Evolutionary conservation across 1,140 invertebrate species (phyloP).

Genomic region (Eubasilissa regina): DNA sequence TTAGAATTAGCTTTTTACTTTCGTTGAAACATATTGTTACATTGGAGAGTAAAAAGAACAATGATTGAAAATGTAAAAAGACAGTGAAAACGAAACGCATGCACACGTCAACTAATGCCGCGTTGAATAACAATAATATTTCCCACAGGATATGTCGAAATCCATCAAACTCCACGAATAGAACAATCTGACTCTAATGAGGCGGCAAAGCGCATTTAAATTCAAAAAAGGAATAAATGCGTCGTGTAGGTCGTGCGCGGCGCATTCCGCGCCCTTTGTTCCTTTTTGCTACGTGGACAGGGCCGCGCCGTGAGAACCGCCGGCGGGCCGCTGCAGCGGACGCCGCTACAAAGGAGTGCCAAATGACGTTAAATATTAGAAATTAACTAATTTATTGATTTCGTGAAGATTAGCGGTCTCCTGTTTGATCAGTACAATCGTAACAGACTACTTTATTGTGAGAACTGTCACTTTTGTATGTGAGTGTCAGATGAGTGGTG

Average conservation of each 20-base stretch:
- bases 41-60: no score
- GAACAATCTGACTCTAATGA: slow-evolving; percentile 20
- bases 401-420: no score
- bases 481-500: no score
- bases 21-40: no score
- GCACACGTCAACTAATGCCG: no score
- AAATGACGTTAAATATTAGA: background rate
- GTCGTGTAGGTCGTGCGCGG: slow-evolving; percentile 4
- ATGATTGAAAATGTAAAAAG: no score
- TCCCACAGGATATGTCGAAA: slow-evolving; percentile 4
- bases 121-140: background rate
- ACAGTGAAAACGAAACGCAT: no score
- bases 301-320: background rate
- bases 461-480: no score
- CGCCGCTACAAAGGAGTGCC: background rate
- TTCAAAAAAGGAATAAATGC: slow-evolving; percentile 15
- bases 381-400: background rate
- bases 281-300: background rate
- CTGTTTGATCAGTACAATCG: no score
- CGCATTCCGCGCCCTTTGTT: slow-evolving; percentile 12
- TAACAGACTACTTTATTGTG: no score
- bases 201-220: slow-evolving; percentile 21
- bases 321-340: background rate
- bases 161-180: background rate
- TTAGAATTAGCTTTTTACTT: no score